These are phyloP conservation scores for Crocidura indochinensis DNA, from an alignment of 2,797 vertebrate species.

Conservation along the genomic window DNA sequence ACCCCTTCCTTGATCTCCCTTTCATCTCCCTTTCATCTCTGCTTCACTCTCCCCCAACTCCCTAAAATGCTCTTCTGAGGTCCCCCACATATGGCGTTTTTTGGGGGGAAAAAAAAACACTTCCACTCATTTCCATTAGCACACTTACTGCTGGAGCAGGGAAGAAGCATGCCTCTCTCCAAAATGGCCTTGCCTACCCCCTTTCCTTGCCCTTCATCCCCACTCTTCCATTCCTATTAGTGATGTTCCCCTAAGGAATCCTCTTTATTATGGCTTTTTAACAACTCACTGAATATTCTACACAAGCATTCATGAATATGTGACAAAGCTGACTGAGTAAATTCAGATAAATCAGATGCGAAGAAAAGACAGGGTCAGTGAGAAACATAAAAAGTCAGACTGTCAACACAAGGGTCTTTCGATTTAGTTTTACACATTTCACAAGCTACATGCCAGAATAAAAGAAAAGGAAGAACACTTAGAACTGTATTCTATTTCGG, in stretches of 20 bases:
- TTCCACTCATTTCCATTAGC: conserved; percentile 55
- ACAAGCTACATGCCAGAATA: conserved; percentile 60
- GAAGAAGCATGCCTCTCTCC: conserved; percentile 32
- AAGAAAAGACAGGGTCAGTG: conserved; percentile 38
- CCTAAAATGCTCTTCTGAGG: conserved; percentile 54
- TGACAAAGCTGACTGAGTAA: conserved; percentile 39
- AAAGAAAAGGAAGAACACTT: conserved; percentile 5
- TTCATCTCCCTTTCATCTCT: too few relatives aligned
- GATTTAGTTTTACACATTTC: conserved; percentile 50
- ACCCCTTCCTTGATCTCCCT: too few relatives aligned
- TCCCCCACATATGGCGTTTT: conserved; percentile 68
- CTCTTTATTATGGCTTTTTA: background rate
- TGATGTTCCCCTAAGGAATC: conserved; percentile 35
- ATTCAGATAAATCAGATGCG: conserved; percentile 33
- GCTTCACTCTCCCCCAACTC: background rate
- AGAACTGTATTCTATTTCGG: conserved; percentile 73
- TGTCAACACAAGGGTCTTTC: conserved; percentile 42
- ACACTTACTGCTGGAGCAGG: background rate
- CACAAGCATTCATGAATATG: conserved; percentile 53
- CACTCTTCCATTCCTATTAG: background rate
- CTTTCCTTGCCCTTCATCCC: background rate
- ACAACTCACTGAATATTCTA: conserved; percentile 44
- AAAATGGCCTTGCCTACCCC: conserved; percentile 14
- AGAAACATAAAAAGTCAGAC: conserved; percentile 60
- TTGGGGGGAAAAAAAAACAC: conserved; percentile 76